Evolutionary conservation across 1,140 invertebrate genomes (phyloP).

Genomic region (Zaprionus ornatus): DNA sequence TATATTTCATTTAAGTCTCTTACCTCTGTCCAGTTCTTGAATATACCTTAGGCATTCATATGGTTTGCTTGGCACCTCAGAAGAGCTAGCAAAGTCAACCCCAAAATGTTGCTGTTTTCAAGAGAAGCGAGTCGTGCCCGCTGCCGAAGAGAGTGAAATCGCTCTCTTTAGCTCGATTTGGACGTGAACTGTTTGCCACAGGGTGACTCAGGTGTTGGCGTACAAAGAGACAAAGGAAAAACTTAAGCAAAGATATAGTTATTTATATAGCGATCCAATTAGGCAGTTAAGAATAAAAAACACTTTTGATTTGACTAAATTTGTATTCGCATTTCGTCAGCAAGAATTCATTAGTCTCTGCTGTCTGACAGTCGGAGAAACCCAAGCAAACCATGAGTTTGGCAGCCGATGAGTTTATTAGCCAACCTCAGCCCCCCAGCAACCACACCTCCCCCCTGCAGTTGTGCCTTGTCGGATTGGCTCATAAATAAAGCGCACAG

Average conservation of each 20-base stretch:
- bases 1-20: neutral
- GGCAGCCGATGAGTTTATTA: conserved; percentile 70
- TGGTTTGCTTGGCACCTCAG: conserved; percentile 14
- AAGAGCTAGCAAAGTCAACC: conserved; percentile 19
- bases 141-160: conserved; percentile 48
- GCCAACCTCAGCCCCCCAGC: conserved; percentile 30
- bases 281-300: neutral
- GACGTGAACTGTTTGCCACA: conserved; percentile 25
- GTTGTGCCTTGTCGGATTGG: conserved; percentile 17
- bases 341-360: neutral
- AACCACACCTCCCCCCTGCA: neutral
- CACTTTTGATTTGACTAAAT: neutral
- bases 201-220: conserved; percentile 49
- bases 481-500: conserved; percentile 56
- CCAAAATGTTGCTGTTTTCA: conserved; percentile 28
- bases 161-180: conserved; percentile 7
- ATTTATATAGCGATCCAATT: neutral
- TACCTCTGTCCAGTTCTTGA: too few relatives aligned
- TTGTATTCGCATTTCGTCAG: neutral
- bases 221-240: neutral
- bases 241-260: conserved; percentile 7
- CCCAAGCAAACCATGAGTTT: conserved; percentile 44
- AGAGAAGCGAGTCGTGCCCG: conserved; percentile 47
- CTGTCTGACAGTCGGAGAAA: neutral
- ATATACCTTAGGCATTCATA: neutral